Percentiles rank a stretch among this genome's conserved stretches.
Conservation (phyloP, 92 coral and sea anemone genomes). For the Parazoanthus swiftii region DNA sequence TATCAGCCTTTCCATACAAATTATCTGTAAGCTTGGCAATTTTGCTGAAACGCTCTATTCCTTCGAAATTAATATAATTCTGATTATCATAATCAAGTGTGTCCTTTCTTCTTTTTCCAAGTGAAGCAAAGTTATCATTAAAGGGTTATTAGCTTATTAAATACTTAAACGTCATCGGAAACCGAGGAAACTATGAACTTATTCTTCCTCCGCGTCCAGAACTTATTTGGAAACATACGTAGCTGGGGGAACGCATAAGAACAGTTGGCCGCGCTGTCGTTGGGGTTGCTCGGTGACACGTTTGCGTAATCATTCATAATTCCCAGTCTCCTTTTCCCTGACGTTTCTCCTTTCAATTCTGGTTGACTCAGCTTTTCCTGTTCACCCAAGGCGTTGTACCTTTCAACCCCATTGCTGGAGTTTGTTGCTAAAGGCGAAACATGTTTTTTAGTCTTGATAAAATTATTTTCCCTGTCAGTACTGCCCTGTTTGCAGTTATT, state of each 20-base stretch:
- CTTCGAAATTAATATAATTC: no score
- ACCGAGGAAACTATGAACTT: neutral
- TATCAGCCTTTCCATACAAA: no score
- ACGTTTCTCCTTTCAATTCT: neutral
- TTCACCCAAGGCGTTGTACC: neutral
- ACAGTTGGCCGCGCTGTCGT: constrained; percentile 39
- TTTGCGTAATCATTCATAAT: constrained; percentile 15
- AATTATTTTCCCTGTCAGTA: neutral
- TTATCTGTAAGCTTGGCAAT: no score
- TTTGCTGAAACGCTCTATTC: no score
- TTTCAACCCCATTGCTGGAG: neutral
- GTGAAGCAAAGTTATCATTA: no score
- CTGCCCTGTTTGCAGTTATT: neutral
- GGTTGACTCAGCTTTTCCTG: neutral
- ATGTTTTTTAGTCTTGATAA: neutral
- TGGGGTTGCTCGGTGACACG: constrained; percentile 30
- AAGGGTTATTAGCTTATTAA: neutral
- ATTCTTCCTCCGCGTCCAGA: neutral
- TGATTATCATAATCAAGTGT: no score
- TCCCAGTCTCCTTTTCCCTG: neutral
- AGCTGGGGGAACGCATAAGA: constrained; percentile 38
- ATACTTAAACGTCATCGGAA: neutral
- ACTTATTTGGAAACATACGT: neutral
- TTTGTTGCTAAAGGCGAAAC: neutral
- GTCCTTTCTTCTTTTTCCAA: no score